Base-by-base conservation (phyloP, 2,113 vertebrate genomes). In the Guaruba guarouba region DNA sequence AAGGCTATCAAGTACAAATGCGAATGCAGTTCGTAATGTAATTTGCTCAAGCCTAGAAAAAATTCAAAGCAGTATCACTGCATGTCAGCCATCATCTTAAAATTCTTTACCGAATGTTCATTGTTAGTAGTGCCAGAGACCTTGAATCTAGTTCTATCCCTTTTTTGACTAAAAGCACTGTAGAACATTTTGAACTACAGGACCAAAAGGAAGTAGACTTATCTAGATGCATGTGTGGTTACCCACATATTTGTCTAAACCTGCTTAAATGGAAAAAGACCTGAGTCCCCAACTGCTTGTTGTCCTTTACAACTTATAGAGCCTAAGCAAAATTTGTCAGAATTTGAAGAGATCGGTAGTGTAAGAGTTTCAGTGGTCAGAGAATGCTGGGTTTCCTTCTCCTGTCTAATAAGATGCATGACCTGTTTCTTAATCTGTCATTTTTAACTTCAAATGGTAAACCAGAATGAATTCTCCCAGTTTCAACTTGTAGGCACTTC, bases 201-300 rank as follows among this genome's bases (percentile, higher is more conserved):
- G 35, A 69, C 69, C 54, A 64, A 59, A 96, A 86, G 52, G 85
- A 46, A 73, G 25, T 39, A 51, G 35, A 24, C 55, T 63, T 90
- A 44, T 10, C 17, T 51, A 77, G 67, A 81, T 35, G 24, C 22
- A 57, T 59, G 33, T 23, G 20, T 35, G 33, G 33, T 68, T 81
- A 31, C 76, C 20, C 20, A 55, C 28, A 6, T 81, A 52, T 61
- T 66, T 39, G 39, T 62, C 17, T 86, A 74, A 93, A 46, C 29
- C 13, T 70, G 9, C 59, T 88, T n/a, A 79, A 86, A 63, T 51
- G 61, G n/a, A 29, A 74, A 46, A 69, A 66, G 76, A 86, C 35
- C 61, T 35, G 48, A 59, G 17, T 69, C 17, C 14, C 23, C 48
- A 88, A 3, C 33, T 83, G 52, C 14, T 79, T 24, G 28, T n/a